These are phyloP conservation scores for Heliconius ethilla DNA, from an alignment of 2,888 invertebrate species.

Conservation along the genomic window DNA sequence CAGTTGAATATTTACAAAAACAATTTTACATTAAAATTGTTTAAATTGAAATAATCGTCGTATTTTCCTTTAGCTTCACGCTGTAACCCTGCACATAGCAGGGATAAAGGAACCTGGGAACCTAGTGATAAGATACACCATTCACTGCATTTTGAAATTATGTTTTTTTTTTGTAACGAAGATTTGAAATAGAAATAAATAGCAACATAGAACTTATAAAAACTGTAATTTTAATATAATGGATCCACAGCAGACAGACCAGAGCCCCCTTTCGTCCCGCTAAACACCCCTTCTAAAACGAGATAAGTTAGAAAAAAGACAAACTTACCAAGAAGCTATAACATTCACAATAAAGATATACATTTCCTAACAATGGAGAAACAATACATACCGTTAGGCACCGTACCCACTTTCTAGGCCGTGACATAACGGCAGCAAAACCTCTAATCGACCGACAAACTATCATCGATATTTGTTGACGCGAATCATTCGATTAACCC, in stretches of 20 bases:
- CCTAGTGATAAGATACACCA: too few relatives aligned
- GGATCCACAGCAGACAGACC: too few relatives aligned
- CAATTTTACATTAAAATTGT: neutral
- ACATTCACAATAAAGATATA: neutral
- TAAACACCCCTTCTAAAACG: too few relatives aligned
- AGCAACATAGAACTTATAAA: too few relatives aligned
- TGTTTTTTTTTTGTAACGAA: too few relatives aligned
- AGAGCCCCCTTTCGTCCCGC: too few relatives aligned
- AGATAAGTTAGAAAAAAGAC: neutral
- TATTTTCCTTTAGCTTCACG: neutral
- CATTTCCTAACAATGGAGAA: neutral
- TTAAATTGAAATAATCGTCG: neutral
- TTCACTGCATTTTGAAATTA: too few relatives aligned
- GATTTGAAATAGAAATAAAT: too few relatives aligned
- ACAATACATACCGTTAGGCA: constrained; percentile 2
- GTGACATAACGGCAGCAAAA: constrained; percentile 28
- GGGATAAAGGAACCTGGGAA: too few relatives aligned
- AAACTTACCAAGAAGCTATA: neutral
- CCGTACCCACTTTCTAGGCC: constrained; percentile 18
- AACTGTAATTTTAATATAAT: too few relatives aligned
- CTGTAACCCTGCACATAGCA: too few relatives aligned
- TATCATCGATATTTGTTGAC: constrained; percentile 25
- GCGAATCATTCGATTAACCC: constrained; percentile 28
- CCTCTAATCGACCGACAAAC: constrained; percentile 23
- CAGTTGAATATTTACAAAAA: neutral